A percentile compares a stretch with the other conserved stretches of the same genome.
phyloP scores from a whole-genome alignment of 2,113 vertebrate genomes.

The Austrofundulus limnaeus region DNA sequence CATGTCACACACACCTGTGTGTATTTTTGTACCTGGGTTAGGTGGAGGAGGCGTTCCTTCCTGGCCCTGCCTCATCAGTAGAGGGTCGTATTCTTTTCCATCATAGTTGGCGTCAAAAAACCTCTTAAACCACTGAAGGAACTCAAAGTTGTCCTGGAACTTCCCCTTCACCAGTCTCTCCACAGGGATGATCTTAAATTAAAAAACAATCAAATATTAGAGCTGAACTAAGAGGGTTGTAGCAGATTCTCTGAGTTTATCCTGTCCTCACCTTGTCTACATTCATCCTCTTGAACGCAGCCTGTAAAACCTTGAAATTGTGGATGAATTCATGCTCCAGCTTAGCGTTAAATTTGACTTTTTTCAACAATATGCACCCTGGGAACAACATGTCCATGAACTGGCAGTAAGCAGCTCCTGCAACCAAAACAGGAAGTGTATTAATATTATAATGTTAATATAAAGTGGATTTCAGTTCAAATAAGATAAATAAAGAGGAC shows the following conservation, averaged over 20 bases:
- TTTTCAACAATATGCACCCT: conserved; percentile 90
- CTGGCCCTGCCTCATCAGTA: conserved; percentile 88
- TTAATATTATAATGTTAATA: too few species aligned
- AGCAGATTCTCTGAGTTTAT: background rate
- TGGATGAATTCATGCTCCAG: conserved; percentile 95
- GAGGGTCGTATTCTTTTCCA: conserved; percentile 94
- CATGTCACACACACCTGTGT: background rate
- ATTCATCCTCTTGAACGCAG: conserved; percentile 94
- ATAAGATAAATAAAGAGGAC: too few species aligned
- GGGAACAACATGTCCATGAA: conserved; percentile 99
- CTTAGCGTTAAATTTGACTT: conserved; percentile 94
- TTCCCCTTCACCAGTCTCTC: conserved; percentile 94
- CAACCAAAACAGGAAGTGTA: background rate
- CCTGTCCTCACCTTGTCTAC: conserved; percentile 92
- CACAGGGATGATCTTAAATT: conserved; percentile 93
- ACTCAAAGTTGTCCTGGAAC: conserved; percentile 99
- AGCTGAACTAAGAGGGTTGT: too few species aligned
- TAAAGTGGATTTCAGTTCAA: too few species aligned
- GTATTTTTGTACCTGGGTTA: conserved; percentile 83
- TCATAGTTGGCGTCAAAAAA: conserved; percentile 98
- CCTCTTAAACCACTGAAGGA: conserved; percentile 99
- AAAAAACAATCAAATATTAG: too few species aligned
- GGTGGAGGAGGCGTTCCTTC: conserved; percentile 84
- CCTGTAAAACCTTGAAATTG: conserved; percentile 97
- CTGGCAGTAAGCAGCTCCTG: conserved; percentile 93